Conservation (phyloP, 2,113 vertebrate genomes). For the Picathartes gymnocephalus region DNA sequence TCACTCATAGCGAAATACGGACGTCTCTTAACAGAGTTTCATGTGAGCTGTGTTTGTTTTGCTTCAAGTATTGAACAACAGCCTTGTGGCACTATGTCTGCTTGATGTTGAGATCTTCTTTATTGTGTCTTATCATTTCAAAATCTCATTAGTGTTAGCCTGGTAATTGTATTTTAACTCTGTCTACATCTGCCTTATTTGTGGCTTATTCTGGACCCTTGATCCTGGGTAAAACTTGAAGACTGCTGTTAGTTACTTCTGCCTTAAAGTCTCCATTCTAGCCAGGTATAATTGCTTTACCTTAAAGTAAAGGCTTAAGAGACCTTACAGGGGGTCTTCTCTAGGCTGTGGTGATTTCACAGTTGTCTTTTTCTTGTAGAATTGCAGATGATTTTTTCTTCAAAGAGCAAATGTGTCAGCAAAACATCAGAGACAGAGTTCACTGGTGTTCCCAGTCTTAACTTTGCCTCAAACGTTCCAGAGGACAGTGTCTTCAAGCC, state of each 20-base stretch:
- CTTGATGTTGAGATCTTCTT: neutral
- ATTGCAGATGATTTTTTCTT: neutral
- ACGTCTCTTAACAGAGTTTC: neutral
- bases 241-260: neutral
- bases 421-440: conserved; percentile 33
- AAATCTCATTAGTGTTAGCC: neutral
- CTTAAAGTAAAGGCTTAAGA: neutral
- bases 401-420: conserved; percentile 49
- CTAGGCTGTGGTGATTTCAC: neutral
- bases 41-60: neutral
- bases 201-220: neutral
- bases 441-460: neutral
- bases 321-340: neutral
- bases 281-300: neutral
- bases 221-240: neutral
- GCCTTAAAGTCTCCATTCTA: neutral
- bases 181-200: neutral
- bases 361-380: conserved; percentile 49
- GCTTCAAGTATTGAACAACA: neutral
- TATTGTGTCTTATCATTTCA: neutral
- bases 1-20: neutral
- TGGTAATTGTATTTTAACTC: neutral
- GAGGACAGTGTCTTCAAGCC: conserved; percentile 39
- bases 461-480: conserved; percentile 4
- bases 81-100: neutral